Conservation (phyloP, 2,888 invertebrate species). For the Formica aserva region DNA sequence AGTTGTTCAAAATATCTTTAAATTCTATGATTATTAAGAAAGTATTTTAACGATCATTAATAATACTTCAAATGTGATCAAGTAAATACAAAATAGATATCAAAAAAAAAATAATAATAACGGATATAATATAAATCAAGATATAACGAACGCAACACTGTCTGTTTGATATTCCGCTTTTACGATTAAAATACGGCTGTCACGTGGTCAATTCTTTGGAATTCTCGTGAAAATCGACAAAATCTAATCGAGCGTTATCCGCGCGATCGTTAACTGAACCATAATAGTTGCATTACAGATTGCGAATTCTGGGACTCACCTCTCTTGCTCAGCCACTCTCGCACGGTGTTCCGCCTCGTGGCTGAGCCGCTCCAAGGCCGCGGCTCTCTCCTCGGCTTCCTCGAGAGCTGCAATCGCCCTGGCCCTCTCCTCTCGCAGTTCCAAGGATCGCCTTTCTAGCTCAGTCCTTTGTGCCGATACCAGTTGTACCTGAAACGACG, state of each 20-base stretch:
- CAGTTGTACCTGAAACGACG: conserved; percentile 89
- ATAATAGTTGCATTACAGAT: not conserved
- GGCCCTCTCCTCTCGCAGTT: conserved; percentile 93
- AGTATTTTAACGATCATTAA: not conserved
- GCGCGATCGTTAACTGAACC: not conserved
- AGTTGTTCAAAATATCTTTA: not conserved
- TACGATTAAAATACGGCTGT: not conserved
- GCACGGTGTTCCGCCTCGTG: conserved; percentile 86
- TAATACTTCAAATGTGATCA: not conserved
- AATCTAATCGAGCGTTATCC: conserved; percentile 26
- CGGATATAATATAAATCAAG: not conserved
- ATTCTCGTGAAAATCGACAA: not conserved
- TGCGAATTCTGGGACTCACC: conserved; percentile 85
- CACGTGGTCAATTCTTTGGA: not conserved
- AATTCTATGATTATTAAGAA: not conserved
- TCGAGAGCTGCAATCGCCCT: conserved; percentile 93
- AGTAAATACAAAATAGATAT: not conserved
- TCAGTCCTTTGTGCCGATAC: conserved; percentile 94
- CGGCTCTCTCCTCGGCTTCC: conserved; percentile 95
- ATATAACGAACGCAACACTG: not conserved
- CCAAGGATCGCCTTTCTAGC: conserved; percentile 92
- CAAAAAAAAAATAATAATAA: not conserved
- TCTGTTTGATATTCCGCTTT: not conserved
- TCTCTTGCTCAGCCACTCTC: conserved; percentile 84
- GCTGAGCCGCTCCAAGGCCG: conserved; percentile 92